Evolutionary conservation across 23 tunicate genomes (phyloP).

Genomic region (Halocynthia roretzi): DNA sequence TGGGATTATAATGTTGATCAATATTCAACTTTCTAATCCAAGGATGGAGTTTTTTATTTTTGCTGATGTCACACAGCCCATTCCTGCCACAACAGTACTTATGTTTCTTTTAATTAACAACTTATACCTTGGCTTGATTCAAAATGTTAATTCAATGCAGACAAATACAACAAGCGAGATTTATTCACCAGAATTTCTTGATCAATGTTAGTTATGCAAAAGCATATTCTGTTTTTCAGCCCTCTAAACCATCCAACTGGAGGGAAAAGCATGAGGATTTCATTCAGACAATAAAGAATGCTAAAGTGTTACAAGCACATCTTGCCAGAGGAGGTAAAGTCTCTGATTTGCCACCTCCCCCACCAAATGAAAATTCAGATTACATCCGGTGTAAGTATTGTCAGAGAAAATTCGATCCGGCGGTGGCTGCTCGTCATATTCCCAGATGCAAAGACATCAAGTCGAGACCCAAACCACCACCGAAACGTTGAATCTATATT

Average conservation of each 20-base stretch:
- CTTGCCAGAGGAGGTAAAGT: constrained; percentile 68
- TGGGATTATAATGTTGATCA: too few relatives aligned
- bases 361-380: constrained; percentile 73
- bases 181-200: too few relatives aligned
- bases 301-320: constrained; percentile 37
- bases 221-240: neutral
- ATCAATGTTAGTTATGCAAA: neutral
- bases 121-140: neutral
- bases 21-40: too few relatives aligned
- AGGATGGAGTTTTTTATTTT: too few relatives aligned
- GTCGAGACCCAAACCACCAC: constrained; percentile 67
- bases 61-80: neutral
- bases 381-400: constrained; percentile 82
- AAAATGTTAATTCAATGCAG: too few relatives aligned
- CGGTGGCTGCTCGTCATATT: constrained; percentile 87
- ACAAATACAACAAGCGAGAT: too few relatives aligned
- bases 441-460: constrained; percentile 86
- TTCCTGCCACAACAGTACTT: neutral
- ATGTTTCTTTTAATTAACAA: neutral
- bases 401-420: constrained; percentile 75
- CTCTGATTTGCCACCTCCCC: constrained; percentile 80
- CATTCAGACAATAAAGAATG: constrained; percentile 67
- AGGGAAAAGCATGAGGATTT: constrained; percentile 80
- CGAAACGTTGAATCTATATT: neutral
- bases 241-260: constrained; percentile 42